Percentiles rank a stretch among this genome's conserved stretches.
Evolutionary conservation across 1,140 invertebrate genomes (phyloP).

Genomic region (Chymomyza costata): DNA sequence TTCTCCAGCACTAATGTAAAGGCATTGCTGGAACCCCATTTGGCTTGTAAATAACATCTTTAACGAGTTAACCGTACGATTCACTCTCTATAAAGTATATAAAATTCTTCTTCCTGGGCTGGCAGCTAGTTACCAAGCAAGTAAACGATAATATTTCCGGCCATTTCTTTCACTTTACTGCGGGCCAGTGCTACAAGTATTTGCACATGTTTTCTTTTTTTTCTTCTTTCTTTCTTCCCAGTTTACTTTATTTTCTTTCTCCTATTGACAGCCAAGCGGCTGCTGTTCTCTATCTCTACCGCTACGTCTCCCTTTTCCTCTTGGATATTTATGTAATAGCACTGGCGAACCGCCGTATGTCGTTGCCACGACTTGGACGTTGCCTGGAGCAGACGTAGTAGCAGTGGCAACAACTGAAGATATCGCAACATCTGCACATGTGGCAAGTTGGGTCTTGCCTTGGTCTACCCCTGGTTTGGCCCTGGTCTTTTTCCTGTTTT

Average conservation of each 20-base stretch:
- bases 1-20: too few species aligned
- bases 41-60: too few species aligned
- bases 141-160: conserved; percentile 67
- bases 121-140: conserved; percentile 30
- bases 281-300: conserved; percentile 9
- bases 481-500: conserved; percentile 50
- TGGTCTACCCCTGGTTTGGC: conserved; percentile 9
- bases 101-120: conserved; percentile 4
- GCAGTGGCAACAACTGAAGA: conserved; percentile 37
- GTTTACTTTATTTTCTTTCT: conserved; percentile 32
- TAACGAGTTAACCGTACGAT: background rate
- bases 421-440: conserved; percentile 60
- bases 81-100: background rate
- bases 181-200: conserved; percentile 62
- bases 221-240: conserved; percentile 36
- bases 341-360: too few species aligned
- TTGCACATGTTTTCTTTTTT: conserved; percentile 60
- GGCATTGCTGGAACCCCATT: too few species aligned
- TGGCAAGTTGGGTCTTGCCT: conserved; percentile 37
- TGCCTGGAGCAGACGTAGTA: conserved; percentile 15
- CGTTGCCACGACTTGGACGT: too few species aligned
- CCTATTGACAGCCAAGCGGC: background rate
- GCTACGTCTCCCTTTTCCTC: too few species aligned
- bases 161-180: conserved; percentile 66
- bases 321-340: too few species aligned